Percentiles rank a stretch among this genome's conserved stretches.
These are phyloP conservation scores for Lytechinus pictus DNA, from an alignment of 35 echinoderm and acorn worm species.

Conservation along the genomic window DNA sequence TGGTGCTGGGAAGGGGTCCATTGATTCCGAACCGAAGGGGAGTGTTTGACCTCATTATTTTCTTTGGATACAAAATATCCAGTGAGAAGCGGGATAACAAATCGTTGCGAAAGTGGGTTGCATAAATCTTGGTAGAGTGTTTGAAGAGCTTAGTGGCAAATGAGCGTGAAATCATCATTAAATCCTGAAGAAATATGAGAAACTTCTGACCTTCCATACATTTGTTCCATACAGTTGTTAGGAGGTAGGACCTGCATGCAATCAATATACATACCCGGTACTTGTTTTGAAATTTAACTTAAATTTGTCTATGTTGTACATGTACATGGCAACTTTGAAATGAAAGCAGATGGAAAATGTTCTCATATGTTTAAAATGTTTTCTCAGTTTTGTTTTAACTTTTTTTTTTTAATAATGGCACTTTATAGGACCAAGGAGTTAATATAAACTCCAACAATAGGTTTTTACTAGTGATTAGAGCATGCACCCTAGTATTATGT, in stretches of 20 bases:
- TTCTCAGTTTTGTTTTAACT: background rate
- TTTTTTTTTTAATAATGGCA: too few relatives aligned
- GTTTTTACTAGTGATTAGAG: too few relatives aligned
- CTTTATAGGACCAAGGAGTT: too few relatives aligned
- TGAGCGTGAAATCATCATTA: slow-evolving; percentile 4
- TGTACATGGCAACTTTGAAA: background rate
- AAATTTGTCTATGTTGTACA: background rate
- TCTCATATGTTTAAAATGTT: background rate
- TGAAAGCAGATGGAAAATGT: background rate
- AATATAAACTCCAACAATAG: too few relatives aligned
- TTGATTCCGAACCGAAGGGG: background rate
- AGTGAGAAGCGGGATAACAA: background rate
- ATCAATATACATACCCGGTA: too few relatives aligned
- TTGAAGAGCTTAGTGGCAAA: slow-evolving; percentile 1
- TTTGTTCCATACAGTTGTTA: background rate
- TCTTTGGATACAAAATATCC: background rate
- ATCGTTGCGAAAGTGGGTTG: slow-evolving; percentile 9
- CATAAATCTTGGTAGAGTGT: background rate
- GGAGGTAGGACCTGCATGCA: background rate
- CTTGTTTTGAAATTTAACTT: background rate
- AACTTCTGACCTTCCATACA: background rate
- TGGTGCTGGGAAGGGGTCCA: background rate
- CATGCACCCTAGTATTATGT: too few relatives aligned
- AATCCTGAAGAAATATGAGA: background rate
- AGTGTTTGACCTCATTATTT: background rate